Evolutionary conservation across 2,888 invertebrate genomes (phyloP).

Genomic region (Synergus itoensis): DNA sequence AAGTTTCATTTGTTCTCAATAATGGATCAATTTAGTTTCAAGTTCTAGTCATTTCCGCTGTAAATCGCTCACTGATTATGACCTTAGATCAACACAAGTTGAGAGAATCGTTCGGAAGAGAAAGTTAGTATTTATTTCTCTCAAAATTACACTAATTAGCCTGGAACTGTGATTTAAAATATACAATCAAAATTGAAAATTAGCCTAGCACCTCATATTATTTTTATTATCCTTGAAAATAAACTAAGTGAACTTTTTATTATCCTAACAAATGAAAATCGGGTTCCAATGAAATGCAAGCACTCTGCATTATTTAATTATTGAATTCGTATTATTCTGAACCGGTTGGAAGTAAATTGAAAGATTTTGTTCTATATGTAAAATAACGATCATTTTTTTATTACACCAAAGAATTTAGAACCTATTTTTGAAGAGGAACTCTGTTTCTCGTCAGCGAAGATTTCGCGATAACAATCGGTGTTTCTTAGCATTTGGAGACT

Average conservation of each 20-base stretch:
- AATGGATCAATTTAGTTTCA: neutral
- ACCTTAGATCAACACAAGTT: neutral
- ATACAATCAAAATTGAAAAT: no score
- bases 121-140: neutral
- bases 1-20: conserved; percentile 14
- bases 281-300: no score
- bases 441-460: neutral
- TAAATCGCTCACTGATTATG: neutral
- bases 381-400: neutral
- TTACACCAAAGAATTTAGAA: neutral
- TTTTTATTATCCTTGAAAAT: no score
- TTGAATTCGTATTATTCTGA: neutral
- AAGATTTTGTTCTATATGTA: neutral
- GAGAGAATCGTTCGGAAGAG: neutral
- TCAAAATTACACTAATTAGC: neutral
- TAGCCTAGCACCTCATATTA: no score
- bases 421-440: neutral
- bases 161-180: no score
- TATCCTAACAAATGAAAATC: no score
- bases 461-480: neutral
- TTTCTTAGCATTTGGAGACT: neutral
- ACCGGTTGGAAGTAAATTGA: neutral
- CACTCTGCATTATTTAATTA: no score
- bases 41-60: neutral
- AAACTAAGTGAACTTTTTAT: no score